These are phyloP conservation scores for Callimico goeldii DNA, from an alignment of 2,797 vertebrate genomes.

Conservation along the genomic window DNA sequence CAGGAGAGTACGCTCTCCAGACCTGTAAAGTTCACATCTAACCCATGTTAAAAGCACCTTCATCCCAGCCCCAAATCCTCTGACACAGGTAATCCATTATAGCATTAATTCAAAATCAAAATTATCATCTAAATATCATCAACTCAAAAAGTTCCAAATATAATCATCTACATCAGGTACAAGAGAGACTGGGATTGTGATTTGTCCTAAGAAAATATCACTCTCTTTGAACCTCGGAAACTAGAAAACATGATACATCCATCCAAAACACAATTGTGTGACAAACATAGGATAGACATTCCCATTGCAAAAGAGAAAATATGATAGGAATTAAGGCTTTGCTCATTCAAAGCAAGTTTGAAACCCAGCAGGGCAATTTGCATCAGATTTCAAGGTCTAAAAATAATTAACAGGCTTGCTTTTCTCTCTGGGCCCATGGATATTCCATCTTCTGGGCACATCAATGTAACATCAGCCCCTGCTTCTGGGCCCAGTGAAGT, in stretches of 20 bases:
- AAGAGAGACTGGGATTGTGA: background rate
- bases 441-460: background rate
- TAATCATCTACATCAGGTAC: background rate
- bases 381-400: background rate
- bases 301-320: background rate
- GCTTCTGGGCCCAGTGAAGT: background rate
- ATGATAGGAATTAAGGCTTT: background rate
- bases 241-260: background rate
- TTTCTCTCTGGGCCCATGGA: background rate
- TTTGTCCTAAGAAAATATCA: background rate
- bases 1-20: accelerated
- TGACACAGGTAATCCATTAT: background rate
- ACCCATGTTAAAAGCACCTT: background rate
- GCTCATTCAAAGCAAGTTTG: background rate
- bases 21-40: background rate
- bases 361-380: background rate
- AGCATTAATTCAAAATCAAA: background rate
- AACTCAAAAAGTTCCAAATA: background rate
- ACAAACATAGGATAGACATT: background rate
- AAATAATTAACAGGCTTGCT: background rate
- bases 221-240: background rate
- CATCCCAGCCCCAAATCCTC: background rate
- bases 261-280: background rate
- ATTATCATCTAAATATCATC: background rate
- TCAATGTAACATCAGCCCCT: background rate